These are phyloP conservation scores for Saccopteryx leptura DNA, from an alignment of 2,113 vertebrate genomes.

Conservation along the genomic window DNA sequence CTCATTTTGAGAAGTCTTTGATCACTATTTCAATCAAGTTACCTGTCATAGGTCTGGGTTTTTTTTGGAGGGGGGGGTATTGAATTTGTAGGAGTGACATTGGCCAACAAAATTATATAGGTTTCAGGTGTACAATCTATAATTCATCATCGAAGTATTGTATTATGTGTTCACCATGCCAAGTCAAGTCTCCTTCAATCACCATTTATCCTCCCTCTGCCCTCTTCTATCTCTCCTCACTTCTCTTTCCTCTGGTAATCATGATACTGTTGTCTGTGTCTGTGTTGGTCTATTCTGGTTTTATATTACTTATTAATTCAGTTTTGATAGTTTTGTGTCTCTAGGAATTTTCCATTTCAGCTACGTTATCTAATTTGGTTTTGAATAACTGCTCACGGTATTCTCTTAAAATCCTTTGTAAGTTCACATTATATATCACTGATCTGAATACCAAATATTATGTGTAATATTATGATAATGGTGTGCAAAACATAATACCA, in stretches of 20 bases:
- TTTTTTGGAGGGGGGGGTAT: too few relatives aligned
- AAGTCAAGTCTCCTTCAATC: too few relatives aligned
- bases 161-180: too few relatives aligned
- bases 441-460: neutral
- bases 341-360: neutral
- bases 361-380: neutral
- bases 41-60: neutral
- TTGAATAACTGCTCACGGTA: neutral
- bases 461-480: neutral
- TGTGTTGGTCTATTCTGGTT: neutral
- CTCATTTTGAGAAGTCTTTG: neutral
- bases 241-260: too few relatives aligned
- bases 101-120: too few relatives aligned
- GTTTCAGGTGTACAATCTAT: too few relatives aligned
- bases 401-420: neutral
- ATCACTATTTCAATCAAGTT: neutral
- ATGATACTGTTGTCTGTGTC: too few relatives aligned
- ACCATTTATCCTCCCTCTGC: too few relatives aligned
- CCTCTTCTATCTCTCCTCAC: too few relatives aligned
- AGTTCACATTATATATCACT: neutral
- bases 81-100: too few relatives aligned
- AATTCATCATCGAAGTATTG: too few relatives aligned
- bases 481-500: neutral
- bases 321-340: neutral
- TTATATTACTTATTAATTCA: neutral